Base-by-base conservation (phyloP, 2,113 vertebrate species). In the Oceanites oceanicus region DNA sequence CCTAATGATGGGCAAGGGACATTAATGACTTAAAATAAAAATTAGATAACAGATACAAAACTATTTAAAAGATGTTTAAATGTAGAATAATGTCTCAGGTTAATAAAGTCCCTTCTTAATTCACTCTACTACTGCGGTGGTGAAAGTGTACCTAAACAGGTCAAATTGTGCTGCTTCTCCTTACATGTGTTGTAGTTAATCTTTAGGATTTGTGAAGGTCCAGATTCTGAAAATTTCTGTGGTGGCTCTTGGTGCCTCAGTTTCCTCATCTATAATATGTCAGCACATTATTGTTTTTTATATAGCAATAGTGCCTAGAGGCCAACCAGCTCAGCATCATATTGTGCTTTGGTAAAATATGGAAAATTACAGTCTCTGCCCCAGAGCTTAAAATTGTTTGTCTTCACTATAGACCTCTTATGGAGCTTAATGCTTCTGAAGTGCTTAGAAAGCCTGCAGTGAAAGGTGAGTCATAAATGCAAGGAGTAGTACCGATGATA, bases 381-480 rank as follows among this genome's bases (percentile, higher is more conserved):
- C n/a, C 42, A 82, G 66, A 70, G 32, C 53, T 81, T 70, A 56
- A 62, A 96, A 89, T 83, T 92, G 82, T 94, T 96, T 94, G 78
- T 89, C 88, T 94, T 94, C 91, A 88, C 94, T 91, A 95, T 47
- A 91, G 94, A 75, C 79, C 27, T 95, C 38, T 86, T 72, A 76
- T 44, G 52, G 90, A 91, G 80, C 61, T 95, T 97, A 93, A 96
- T 88, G 65, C 45, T 97, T 94, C 93, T 96, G 66, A 95, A 93
- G 83, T 79, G 94, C 93, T 96, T 92, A 84, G 89, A 94, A 97
- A 96, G 92, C 67, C 92, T 88, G 78, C 67, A 90, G 70, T 92
- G 93, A 97, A 95, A 96, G 71, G 76, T 94, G 44, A 45, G 76
- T 83, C 95, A 89, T 95, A 95, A 97, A 93, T 94, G 86, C 70